A percentile compares a stretch with the other conserved stretches of the same genome.
phyloP scores from a whole-genome alignment of 2,113 vertebrate species.

The Trachemys scripta region DNA sequence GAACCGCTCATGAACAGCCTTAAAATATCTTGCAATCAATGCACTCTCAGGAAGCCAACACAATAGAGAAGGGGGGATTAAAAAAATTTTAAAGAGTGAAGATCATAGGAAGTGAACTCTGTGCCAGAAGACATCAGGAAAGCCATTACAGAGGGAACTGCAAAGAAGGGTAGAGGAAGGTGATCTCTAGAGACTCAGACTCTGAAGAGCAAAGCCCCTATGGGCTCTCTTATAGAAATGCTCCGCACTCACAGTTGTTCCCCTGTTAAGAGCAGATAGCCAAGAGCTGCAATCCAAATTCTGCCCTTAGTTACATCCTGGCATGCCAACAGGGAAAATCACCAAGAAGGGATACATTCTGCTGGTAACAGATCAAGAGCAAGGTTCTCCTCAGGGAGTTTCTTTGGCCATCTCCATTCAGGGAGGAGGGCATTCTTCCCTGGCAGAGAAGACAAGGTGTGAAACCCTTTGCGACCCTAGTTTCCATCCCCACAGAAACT shows the following conservation, averaged over 20 bases:
- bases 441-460: neutral
- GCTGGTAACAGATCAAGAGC: neutral
- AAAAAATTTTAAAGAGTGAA: constrained; percentile 34
- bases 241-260: constrained; percentile 29
- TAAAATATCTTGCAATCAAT: constrained; percentile 24
- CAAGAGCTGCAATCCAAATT: constrained; percentile 32
- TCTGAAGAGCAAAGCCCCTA: constrained; percentile 29
- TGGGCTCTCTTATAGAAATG: constrained; percentile 32
- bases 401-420: rapidly evolving
- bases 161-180: neutral
- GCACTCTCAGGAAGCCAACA: neutral
- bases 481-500: neutral
- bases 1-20: constrained; percentile 19
- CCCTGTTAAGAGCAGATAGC: neutral
- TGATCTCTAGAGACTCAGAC: neutral
- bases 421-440: neutral
- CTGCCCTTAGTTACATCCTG: constrained; percentile 1
- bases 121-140: neutral
- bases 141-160: constrained; percentile 33
- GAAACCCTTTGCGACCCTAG: rapidly evolving
- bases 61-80: neutral
- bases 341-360: neutral
- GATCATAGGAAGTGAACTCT: constrained; percentile 38
- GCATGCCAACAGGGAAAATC: constrained; percentile 40
- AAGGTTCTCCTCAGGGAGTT: neutral